Percentiles rank a stretch among this genome's conserved stretches.
phyloP scores from a whole-genome alignment of 2,888 invertebrate genomes.

The Limnephilus marmoratus region DNA sequence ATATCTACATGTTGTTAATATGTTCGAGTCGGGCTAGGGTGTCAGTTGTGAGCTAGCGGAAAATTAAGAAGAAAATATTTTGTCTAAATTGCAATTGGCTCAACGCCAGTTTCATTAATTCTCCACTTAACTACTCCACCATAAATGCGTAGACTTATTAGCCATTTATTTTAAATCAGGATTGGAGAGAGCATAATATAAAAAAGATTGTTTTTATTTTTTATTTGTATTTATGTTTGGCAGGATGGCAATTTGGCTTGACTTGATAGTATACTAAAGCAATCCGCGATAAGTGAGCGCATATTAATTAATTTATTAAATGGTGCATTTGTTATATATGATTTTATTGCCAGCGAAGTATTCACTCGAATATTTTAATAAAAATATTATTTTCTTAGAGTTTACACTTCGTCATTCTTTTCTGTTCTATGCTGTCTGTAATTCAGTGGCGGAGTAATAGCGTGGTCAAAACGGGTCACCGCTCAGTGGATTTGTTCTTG shows the following conservation, averaged over 20 bases:
- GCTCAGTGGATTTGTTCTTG: neutral
- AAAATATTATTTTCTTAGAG: neutral
- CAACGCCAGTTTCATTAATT: constrained; percentile 22
- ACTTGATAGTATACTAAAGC: neutral
- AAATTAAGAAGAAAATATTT: constrained; percentile 21
- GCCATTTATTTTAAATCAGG: constrained; percentile 8
- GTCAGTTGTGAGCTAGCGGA: neutral
- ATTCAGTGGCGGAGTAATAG: neutral
- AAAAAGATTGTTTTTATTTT: neutral
- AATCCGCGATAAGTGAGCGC: neutral
- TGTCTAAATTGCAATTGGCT: constrained; percentile 26
- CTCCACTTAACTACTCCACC: constrained; percentile 22
- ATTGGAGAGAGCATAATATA: neutral
- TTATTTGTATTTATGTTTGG: constrained; percentile 2
- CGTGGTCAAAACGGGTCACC: neutral
- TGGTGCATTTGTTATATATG: neutral
- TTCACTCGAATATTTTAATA: neutral
- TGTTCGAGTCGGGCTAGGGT: neutral
- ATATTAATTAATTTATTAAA: neutral
- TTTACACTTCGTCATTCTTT: neutral
- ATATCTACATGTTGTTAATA: neutral
- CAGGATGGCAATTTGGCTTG: neutral
- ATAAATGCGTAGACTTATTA: constrained; percentile 8
- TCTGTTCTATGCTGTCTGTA: neutral
- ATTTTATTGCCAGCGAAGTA: neutral